A percentile compares a stretch with the other conserved stretches of the same genome.
phyloP scores from a whole-genome alignment of 2,888 invertebrate genomes.

The Leptopilina syphax region DNA sequence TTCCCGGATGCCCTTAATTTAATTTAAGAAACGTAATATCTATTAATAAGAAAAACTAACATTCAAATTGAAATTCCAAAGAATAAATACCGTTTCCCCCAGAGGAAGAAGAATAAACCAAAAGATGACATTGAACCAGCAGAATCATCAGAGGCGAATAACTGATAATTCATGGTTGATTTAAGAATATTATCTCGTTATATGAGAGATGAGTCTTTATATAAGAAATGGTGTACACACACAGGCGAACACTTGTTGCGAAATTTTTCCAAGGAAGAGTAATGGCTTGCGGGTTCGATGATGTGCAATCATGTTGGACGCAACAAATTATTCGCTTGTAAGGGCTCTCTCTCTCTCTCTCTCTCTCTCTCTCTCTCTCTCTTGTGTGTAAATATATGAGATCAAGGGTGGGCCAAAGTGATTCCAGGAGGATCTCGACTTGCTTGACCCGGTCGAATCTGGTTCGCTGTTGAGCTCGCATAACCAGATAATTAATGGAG shows the following conservation, averaged over 20 bases:
- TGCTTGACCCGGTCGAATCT: constrained; percentile 58
- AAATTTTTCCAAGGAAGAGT: background rate
- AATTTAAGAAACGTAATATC: too few species aligned
- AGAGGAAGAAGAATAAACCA: too few species aligned
- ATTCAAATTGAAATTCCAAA: too few species aligned
- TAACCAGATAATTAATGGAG: constrained; percentile 73
- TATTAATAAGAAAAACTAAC: too few species aligned
- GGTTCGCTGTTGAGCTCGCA: constrained; percentile 61
- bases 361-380: too few species aligned
- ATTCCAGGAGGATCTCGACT: constrained; percentile 53
- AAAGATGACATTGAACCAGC: too few species aligned
- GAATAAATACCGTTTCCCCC: too few species aligned
- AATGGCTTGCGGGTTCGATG: constrained; percentile 27
- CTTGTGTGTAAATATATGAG: background rate
- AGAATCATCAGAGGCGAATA: background rate
- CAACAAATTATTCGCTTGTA: constrained; percentile 35
- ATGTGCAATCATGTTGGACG: constrained; percentile 28
- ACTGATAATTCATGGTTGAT: background rate
- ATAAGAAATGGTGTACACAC: background rate
- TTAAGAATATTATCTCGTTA: constrained; percentile 9
- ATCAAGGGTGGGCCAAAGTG: constrained; percentile 47
- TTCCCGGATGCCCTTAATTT: too few species aligned
- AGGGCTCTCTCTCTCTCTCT: background rate
- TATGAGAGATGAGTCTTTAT: background rate
- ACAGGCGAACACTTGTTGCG: background rate